Conservation (phyloP, 2,797 vertebrate genomes). For the Myotis pilosus region DNA sequence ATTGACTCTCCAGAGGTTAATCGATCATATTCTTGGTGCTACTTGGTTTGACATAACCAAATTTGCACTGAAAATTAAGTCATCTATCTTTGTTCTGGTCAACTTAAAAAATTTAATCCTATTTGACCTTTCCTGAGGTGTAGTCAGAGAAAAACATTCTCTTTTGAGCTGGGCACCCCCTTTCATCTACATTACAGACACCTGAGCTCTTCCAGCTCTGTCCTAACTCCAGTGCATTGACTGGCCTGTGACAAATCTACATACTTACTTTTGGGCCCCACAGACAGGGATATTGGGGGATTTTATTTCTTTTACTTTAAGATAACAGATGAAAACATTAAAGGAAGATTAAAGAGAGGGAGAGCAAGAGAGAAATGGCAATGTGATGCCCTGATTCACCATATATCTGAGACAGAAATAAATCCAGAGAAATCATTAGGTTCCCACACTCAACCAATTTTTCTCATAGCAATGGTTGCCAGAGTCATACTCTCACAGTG, state of each 20-base stretch:
- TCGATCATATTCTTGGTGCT: slow-evolving; percentile 78
- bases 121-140: slow-evolving; percentile 82
- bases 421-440: slow-evolving; percentile 73
- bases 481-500: slow-evolving; percentile 71
- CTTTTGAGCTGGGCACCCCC: slow-evolving; percentile 61
- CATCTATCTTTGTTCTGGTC: slow-evolving; percentile 78
- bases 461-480: slow-evolving; percentile 74
- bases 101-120: slow-evolving; percentile 81
- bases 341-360: slow-evolving; percentile 53
- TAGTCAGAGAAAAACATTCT: slow-evolving; percentile 80
- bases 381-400: slow-evolving; percentile 44
- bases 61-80: slow-evolving; percentile 80
- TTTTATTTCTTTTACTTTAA: slow-evolving; percentile 63
- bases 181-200: slow-evolving; percentile 79
- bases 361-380: neutral
- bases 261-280: slow-evolving; percentile 69
- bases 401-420: slow-evolving; percentile 63
- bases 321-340: slow-evolving; percentile 25
- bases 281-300: neutral
- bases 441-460: slow-evolving; percentile 74
- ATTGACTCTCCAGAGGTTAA: slow-evolving; percentile 68
- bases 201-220: slow-evolving; percentile 71
- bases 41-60: slow-evolving; percentile 79
- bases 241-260: slow-evolving; percentile 78
- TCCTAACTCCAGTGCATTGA: slow-evolving; percentile 78